Conservation (phyloP, 2,113 vertebrate genomes). For the Ictalurus punctatus region DNA sequence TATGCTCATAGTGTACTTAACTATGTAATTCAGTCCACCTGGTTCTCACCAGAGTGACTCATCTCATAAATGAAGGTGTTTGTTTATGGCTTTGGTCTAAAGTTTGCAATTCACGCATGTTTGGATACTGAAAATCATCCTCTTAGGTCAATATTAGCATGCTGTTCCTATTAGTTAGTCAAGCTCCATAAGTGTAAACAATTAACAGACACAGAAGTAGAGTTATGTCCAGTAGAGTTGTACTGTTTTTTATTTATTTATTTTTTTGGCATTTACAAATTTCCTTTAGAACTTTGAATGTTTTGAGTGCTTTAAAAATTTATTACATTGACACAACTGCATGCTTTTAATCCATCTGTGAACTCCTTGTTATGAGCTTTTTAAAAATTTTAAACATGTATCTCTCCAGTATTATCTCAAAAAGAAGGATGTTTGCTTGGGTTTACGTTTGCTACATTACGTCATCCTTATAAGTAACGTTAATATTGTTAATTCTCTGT, state of each 20-base stretch:
- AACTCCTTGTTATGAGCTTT: not conserved
- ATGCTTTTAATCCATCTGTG: not conserved
- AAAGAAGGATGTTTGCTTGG: no score
- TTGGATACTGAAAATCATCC: not conserved
- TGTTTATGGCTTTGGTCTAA: not conserved
- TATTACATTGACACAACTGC: not conserved
- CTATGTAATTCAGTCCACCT: not conserved
- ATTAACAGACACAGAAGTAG: not conserved
- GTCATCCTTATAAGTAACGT: not conserved
- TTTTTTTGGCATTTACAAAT: no score
- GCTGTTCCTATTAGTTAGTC: not conserved
- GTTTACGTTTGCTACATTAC: not conserved
- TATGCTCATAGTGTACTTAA: not conserved
- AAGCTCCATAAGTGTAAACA: not conserved
- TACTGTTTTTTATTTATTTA: no score
- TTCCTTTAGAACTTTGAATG: not conserved
- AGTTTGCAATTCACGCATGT: not conserved
- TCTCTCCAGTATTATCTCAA: not conserved
- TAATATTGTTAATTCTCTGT: not conserved
- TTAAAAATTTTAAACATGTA: not conserved
- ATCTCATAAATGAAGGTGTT: not conserved
- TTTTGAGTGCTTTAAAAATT: not conserved
- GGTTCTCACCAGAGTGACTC: not conserved
- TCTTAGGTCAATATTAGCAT: not conserved
- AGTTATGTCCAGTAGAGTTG: not conserved